A percentile compares a stretch with the other conserved stretches of the same genome.
Evolutionary conservation across 2,888 invertebrate species (phyloP).

Genomic region (Stenodera caucasica): DNA sequence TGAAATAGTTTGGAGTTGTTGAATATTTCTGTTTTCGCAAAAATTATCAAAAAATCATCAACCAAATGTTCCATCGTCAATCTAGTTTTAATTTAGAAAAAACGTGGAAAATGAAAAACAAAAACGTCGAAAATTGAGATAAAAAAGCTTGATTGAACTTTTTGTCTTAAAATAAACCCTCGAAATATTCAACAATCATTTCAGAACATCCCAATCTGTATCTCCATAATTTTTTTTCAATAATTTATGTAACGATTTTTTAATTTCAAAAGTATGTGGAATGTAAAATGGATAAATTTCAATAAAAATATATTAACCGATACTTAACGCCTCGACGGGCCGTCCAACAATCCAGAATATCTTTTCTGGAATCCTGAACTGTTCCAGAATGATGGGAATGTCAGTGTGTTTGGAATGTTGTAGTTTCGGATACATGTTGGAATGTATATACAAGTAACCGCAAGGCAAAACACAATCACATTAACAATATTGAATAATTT

Average conservation of each 20-base stretch:
- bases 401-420: conserved; percentile 31
- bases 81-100: no score
- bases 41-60: no score
- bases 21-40: conserved; percentile 16
- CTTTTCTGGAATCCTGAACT: conserved; percentile 31
- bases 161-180: no score
- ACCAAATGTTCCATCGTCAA: no score
- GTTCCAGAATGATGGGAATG: conserved; percentile 33
- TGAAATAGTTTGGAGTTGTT: conserved; percentile 30
- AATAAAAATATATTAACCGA: conserved; percentile 9
- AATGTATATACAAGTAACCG: conserved; percentile 31
- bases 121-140: no score
- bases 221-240: no score
- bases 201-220: no score
- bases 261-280: no score
- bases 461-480: conserved; percentile 11
- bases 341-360: conserved; percentile 33
- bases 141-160: conserved; percentile 5
- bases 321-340: conserved; percentile 21
- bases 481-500: conserved; percentile 3
- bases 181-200: no score
- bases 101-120: no score
- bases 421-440: conserved; percentile 29
- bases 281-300: background rate
- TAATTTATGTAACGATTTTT: no score